Base-by-base conservation (phyloP, 2,113 vertebrate genomes). In the Podarcis muralis region DNA sequence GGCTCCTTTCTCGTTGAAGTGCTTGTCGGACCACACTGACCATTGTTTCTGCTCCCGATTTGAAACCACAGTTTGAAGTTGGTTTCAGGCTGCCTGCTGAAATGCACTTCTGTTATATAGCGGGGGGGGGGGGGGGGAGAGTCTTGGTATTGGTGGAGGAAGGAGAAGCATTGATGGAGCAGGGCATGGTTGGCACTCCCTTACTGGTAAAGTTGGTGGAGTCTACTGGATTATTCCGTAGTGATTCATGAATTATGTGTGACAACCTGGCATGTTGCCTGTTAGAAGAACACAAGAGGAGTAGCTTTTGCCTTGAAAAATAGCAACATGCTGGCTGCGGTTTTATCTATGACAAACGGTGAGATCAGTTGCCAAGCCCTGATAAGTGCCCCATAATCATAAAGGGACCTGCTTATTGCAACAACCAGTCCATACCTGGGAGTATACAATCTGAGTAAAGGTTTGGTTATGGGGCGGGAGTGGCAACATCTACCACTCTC, bases 221-320 rank as follows among this genome's bases (percentile, higher is more conserved):
- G 4, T n/a, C 76, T 43, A 43, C 35, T 81, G 68, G 79, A 77
- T 90, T 83, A 91, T 89, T 90, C 43, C 53, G 72, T 76, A 87
- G 62, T 90, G 88, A 92, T 80, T 92, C 82, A 77, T 68, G 71
- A 72, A 88, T 90, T 89, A 32, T 2, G 30, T 2, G 62, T 9
- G 5, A 88, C 40, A 66, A 15, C 32, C 79, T 23, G 79, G 72
- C 83, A 71, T 25, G 37, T 23, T 30, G 25, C 3, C 25, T 12
- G 16, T 71, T 32, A 6, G 20, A 16, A 35, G 35, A 62, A 62
- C 59, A 62, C 59, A 62, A 62, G 59, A 20, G 13, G 59, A 62
- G 18, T 5, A 62, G 18, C 59, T 62, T 62, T 83, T 88, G 92
- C 92, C 89, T 90, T 93, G 91, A 84, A 87, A 93, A 94, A 93